phyloP scores from a whole-genome alignment of 2,888 invertebrate species.

The Dolomedes plantarius region DNA sequence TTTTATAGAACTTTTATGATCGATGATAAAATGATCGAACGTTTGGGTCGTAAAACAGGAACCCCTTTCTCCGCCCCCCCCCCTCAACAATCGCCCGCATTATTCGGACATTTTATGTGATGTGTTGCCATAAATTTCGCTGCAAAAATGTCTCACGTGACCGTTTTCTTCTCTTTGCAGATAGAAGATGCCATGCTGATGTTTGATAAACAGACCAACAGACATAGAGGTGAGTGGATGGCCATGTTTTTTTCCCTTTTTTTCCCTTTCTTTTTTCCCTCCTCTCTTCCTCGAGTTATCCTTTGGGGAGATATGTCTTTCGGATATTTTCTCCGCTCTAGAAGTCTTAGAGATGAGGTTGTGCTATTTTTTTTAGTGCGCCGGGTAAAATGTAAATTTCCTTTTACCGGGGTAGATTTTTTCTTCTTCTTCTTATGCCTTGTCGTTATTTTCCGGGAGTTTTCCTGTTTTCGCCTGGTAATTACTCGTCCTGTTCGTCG shows the following conservation, averaged over 20 bases:
- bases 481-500: too few species aligned
- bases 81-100: neutral
- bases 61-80: neutral
- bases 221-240: constrained; percentile 87
- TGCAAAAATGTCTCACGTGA: constrained; percentile 9
- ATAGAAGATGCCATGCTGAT: constrained; percentile 99
- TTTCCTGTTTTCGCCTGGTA: too few species aligned
- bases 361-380: too few species aligned
- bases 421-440: too few species aligned
- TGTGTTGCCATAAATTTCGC: constrained; percentile 1
- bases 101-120: constrained; percentile 9
- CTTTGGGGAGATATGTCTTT: too few species aligned
- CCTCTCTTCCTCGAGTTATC: too few species aligned
- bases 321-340: too few species aligned
- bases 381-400: too few species aligned
- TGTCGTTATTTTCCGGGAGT: too few species aligned
- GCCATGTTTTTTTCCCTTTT: neutral
- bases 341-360: too few species aligned
- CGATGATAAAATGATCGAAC: constrained; percentile 14
- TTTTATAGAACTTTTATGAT: constrained; percentile 12
- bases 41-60: neutral
- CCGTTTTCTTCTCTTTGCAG: constrained; percentile 81
- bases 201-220: constrained; percentile 99
- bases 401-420: too few species aligned
- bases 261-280: too few species aligned